A percentile compares a stretch with the other conserved stretches of the same genome.
Evolutionary conservation across 2,797 vertebrate species (phyloP).

Genomic region (Tragelaphus eurycerus): DNA sequence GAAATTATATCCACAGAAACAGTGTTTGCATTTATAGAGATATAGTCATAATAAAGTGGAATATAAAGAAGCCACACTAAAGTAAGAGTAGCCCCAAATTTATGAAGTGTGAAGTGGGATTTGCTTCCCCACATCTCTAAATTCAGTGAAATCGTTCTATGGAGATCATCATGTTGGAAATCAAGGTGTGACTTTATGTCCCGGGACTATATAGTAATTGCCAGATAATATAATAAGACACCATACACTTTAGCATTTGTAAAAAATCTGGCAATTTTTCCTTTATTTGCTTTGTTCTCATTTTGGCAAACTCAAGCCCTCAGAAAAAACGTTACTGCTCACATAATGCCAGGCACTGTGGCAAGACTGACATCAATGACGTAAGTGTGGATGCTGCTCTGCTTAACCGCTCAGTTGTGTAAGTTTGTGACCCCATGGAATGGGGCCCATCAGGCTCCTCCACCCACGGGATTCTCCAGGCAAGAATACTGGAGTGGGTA

Average conservation of each 20-base stretch:
- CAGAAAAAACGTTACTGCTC: not conserved
- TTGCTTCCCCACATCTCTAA: not conserved
- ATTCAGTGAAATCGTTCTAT: not conserved
- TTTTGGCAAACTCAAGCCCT: not conserved
- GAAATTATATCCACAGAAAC: slow-evolving; percentile 83
- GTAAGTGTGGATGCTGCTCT: not conserved
- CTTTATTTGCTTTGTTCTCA: not conserved
- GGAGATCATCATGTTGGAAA: not conserved
- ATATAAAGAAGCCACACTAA: slow-evolving; percentile 63
- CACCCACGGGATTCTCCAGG: not conserved
- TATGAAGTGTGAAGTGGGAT: slow-evolving; percentile 47
- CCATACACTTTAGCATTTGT: not conserved
- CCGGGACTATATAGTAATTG: not conserved
- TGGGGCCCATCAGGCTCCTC: not conserved
- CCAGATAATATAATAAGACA: not conserved
- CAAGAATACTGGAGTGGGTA: not conserved
- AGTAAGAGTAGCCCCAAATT: slow-evolving; percentile 31
- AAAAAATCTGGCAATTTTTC: not conserved
- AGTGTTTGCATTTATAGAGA: slow-evolving; percentile 84
- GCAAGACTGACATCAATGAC: not conserved
- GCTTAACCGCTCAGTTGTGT: not conserved
- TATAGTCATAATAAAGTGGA: slow-evolving; percentile 80
- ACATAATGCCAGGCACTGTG: not conserved
- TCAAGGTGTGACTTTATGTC: not conserved
- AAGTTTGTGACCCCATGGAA: not conserved